A percentile compares a stretch with the other conserved stretches of the same genome.
phyloP scores from a whole-genome alignment of 1,140 invertebrate species.

The Neotoxoptera formosana region DNA sequence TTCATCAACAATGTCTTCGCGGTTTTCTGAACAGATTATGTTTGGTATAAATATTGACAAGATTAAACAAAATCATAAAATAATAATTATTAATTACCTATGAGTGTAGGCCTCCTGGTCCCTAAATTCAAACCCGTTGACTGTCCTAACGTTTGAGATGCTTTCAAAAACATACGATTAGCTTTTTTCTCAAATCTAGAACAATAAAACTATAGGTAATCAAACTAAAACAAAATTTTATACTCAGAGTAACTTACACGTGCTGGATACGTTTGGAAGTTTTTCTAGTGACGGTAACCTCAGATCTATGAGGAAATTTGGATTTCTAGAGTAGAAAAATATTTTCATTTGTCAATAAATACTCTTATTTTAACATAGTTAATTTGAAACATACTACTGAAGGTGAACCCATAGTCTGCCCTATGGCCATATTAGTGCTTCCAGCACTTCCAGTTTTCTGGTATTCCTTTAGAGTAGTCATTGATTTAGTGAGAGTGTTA shows the following conservation, averaged over 20 bases:
- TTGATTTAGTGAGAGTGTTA: slow-evolving; percentile 76
- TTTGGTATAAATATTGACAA: neutral
- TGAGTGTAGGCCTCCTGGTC: slow-evolving; percentile 64
- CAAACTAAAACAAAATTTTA: neutral
- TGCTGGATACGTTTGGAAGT: slow-evolving; percentile 70
- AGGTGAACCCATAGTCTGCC: slow-evolving; percentile 63
- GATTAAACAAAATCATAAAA: neutral
- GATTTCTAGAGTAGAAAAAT: slow-evolving; percentile 64
- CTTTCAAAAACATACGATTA: slow-evolving; percentile 84
- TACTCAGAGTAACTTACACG: slow-evolving; percentile 66
- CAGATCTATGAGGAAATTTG: slow-evolving; percentile 66
- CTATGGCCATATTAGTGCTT: slow-evolving; percentile 58
- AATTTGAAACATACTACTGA: slow-evolving; percentile 60
- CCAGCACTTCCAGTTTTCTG: slow-evolving; percentile 73
- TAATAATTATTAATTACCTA: slow-evolving; percentile 17
- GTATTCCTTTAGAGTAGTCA: slow-evolving; percentile 82
- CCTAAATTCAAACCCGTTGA: slow-evolving; percentile 75
- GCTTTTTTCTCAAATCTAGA: slow-evolving; percentile 78
- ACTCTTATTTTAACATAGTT: neutral
- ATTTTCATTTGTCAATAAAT: slow-evolving; percentile 14
- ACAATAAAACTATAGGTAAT: slow-evolving; percentile 32
- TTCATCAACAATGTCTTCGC: slow-evolving; percentile 75
- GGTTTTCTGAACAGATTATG: slow-evolving; percentile 63
- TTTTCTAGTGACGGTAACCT: slow-evolving; percentile 67
- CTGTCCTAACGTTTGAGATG: slow-evolving; percentile 80